phyloP scores from a whole-genome alignment of 2,797 vertebrate genomes.

The Danio aesculapii region DNA sequence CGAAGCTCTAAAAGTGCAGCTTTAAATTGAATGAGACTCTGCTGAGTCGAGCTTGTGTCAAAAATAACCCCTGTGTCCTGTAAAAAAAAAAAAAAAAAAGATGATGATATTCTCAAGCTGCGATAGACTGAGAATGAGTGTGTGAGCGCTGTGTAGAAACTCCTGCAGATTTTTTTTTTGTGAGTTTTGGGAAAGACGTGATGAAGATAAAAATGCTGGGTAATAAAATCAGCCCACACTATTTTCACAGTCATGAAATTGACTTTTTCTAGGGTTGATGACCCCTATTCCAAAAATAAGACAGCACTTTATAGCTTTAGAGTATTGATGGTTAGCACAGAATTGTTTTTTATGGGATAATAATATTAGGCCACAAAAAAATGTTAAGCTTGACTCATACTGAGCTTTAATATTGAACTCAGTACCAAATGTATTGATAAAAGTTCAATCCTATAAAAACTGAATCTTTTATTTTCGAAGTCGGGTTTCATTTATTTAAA shows the following conservation, averaged over 20 bases:
- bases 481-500: no score
- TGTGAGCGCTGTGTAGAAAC: slow-evolving; percentile 27
- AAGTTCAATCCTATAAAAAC: neutral
- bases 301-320: neutral
- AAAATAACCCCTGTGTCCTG: slow-evolving; percentile 53
- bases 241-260: neutral
- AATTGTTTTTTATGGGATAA: no score
- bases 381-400: neutral
- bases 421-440: neutral
- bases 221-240: slow-evolving; percentile 11
- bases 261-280: slow-evolving; percentile 11
- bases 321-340: neutral
- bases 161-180: neutral
- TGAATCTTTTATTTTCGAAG: neutral
- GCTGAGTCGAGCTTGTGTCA: slow-evolving; percentile 52
- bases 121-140: no score
- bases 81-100: slow-evolving; percentile 16
- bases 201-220: neutral
- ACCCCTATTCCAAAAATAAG: neutral
- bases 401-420: neutral
- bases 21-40: slow-evolving; percentile 26
- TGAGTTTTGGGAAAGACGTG: neutral
- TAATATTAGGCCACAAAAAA: neutral
- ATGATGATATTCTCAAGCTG: slow-evolving; percentile 23
- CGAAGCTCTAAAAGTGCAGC: slow-evolving; percentile 42